Evolutionary conservation across 2,113 vertebrate species (phyloP), one percentile per base, ranked within the genome.

Genomic region (Microcebus tavaratra): DNA sequence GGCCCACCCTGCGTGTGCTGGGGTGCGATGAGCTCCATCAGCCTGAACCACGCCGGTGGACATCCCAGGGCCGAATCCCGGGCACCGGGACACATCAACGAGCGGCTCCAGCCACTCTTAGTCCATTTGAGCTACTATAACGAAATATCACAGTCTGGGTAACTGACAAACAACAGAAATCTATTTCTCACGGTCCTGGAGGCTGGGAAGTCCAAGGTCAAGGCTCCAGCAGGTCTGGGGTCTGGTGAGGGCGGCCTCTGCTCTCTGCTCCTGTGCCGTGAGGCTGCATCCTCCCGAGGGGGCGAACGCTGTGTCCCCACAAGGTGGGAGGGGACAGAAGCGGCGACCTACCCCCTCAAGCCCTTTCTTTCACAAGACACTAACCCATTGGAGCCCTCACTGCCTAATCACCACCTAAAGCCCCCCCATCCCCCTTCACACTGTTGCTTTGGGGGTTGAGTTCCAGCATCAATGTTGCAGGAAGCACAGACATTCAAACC

Each of bases 11-110:
- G 48, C 6, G 18, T 59, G 50, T 39, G 8, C 0, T 48, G 17
- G 36, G 29, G 73, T 57, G 31, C 3, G 3, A 23, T 2, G 31
- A 70, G 15, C 18, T 36, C 50, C 3, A 25, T 21, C 45, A 63
- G 73, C 39, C 39, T 42, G 18, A 29, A 50, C 50, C 17, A 2
- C 31, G 68, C 36, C 31, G 8, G 72, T 0, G 15, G 36, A 14
- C 21, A 12, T 29, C 83, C 39, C 39, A 5, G 63, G 83, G 67
- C 31, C 36, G 3, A 21, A 59, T 39, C 36, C 72, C 27, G 21
- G 25, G 36, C 72, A 27, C 29, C 12, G 8, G 21, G 13, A 14
- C 45, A 55, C 45, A n/a, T 39, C 2, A 1, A 15, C 0, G 1
- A 67, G 67, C n/a, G 8, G 29, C n/a, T 67, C 15, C 8, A 36